Percentiles rank a stretch among this genome's conserved stretches.
Evolutionary conservation across 2,113 vertebrate species (phyloP).

Genomic region (Danio rerio): GRCz12tu NC_133193.1:19235501-19236000

Average conservation of each 20-base stretch:
- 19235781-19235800: conserved; percentile 20
- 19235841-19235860: conserved; percentile 56
- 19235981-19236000: conserved; percentile 6
- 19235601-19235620: conserved; percentile 52
- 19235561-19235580: conserved; percentile 63
- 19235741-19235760: conserved; percentile 49
- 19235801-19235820: conserved; percentile 51
- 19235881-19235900: conserved; percentile 14
- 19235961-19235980: neutral
- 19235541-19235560: conserved; percentile 56
- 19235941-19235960: conserved; percentile 36
- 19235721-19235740: conserved; percentile 60
- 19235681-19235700: conserved; percentile 55
- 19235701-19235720: conserved; percentile 58
- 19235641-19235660: conserved; percentile 49
- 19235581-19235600: conserved; percentile 52
- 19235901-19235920: neutral
- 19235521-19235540: conserved; percentile 26
- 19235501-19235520: conserved; percentile 46
- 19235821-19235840: conserved; percentile 42
- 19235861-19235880: conserved; percentile 39
- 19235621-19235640: conserved; percentile 53
- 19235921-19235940: conserved; percentile 25
- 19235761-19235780: conserved; percentile 52
- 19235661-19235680: conserved; percentile 47